Conservation (phyloP, 2,797 vertebrate species). For the Sciaenops ocellatus region DNA sequence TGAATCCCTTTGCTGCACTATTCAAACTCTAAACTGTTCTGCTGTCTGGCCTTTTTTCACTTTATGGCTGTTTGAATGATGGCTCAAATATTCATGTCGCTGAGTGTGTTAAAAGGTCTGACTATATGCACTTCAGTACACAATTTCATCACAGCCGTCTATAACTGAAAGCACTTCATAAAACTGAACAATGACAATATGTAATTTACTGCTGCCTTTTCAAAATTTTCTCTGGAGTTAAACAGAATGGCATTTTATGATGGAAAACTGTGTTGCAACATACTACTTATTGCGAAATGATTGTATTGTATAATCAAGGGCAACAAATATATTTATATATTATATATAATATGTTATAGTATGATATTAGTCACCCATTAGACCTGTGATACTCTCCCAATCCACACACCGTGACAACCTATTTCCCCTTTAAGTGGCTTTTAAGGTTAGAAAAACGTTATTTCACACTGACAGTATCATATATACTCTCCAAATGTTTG, state of each 20-base stretch:
- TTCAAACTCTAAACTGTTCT: too few species aligned
- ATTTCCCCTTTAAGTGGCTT: not conserved
- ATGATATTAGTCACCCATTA: not conserved
- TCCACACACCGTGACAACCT: not conserved
- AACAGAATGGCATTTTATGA: not conserved
- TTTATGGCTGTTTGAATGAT: too few species aligned
- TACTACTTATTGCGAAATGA: too few species aligned
- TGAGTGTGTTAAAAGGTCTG: too few species aligned
- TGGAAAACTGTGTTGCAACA: not conserved
- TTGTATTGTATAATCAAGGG: not conserved
- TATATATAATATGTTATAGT: too few species aligned
- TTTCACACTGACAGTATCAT: not conserved
- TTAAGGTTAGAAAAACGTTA: not conserved
- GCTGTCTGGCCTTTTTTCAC: too few species aligned
- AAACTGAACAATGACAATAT: not conserved
- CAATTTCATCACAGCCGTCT: too few species aligned
- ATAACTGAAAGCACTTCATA: too few species aligned
- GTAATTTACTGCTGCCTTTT: not conserved
- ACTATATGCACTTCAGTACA: too few species aligned
- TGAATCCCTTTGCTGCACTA: too few species aligned
- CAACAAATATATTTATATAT: too few species aligned
- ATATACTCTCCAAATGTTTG: not conserved
- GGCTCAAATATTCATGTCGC: too few species aligned
- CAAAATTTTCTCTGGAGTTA: constrained; percentile 2
- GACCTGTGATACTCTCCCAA: not conserved